Evolutionary conservation across 53 echinoderm and acorn worm genomes (phyloP).

Genomic region (Astropecten irregularis): DNA sequence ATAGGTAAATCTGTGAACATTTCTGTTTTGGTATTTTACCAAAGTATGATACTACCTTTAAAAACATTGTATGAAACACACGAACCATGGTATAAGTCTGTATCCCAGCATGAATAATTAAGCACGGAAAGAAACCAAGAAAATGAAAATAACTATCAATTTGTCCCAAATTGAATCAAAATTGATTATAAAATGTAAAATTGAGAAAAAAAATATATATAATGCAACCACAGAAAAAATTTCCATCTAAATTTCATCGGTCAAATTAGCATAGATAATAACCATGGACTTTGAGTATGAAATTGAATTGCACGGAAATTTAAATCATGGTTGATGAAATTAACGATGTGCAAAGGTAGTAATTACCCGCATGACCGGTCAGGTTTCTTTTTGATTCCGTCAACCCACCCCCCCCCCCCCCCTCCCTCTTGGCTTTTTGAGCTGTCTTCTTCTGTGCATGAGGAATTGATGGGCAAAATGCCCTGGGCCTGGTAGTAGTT

Average conservation of each 20-base stretch:
- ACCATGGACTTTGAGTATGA: not conserved
- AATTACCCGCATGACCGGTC: not conserved
- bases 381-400: too few species aligned
- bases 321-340: slow-evolving; percentile 46
- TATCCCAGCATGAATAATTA: too few species aligned
- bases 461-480: too few species aligned
- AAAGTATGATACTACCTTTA: too few species aligned
- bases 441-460: too few species aligned
- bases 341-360: slow-evolving; percentile 6
- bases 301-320: slow-evolving; percentile 38
- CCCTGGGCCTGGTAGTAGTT: too few species aligned
- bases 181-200: not conserved
- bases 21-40: too few species aligned
- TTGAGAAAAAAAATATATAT: not conserved
- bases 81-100: too few species aligned
- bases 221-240: not conserved
- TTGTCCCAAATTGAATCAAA: not conserved
- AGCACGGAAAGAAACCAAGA: not conserved
- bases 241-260: not conserved
- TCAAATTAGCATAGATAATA: slow-evolving; percentile 50
- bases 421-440: too few species aligned
- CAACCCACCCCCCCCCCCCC: too few species aligned
- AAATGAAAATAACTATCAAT: not conserved
- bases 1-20: too few species aligned
- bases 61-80: too few species aligned